Evolutionary conservation across 2,888 invertebrate genomes (phyloP).

Genomic region (Steinernema carpocapsae): DNA sequence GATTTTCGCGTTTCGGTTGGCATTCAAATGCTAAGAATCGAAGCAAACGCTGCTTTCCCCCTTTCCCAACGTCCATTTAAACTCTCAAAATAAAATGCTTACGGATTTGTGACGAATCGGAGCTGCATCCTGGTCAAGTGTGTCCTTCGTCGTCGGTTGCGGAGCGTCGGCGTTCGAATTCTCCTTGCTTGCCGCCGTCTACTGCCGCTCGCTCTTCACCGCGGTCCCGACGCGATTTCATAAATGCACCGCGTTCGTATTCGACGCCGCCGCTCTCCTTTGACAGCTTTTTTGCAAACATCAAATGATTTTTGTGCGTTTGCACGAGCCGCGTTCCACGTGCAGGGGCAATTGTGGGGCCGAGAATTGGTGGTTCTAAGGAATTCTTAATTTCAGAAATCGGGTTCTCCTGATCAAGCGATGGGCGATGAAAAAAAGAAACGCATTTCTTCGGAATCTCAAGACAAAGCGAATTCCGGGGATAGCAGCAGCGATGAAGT

Average conservation of each 20-base stretch:
- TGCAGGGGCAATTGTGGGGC: no score
- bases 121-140: background rate
- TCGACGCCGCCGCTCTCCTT: background rate
- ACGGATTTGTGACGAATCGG: slow-evolving; percentile 14
- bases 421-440: slow-evolving; percentile 2
- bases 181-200: background rate
- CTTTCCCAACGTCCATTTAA: no score
- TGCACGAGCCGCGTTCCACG: no score
- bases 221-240: background rate
- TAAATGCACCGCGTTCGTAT: background rate
- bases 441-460: background rate
- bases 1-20: no score
- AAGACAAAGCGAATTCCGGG: background rate
- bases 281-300: no score
- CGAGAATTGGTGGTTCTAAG: no score
- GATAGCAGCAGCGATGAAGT: background rate
- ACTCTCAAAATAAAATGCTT: background rate
- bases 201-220: background rate
- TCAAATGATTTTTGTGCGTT: no score
- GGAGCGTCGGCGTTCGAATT: background rate
- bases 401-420: background rate
- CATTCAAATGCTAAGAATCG: no score
- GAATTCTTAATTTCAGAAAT: no score
- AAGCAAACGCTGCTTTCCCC: no score
- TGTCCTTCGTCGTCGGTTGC: background rate